Percentiles rank a stretch among this genome's conserved stretches.
These are phyloP conservation scores for Percopsis omiscomaycus DNA, from an alignment of 2,797 vertebrate species.

Conservation along the genomic window DNA sequence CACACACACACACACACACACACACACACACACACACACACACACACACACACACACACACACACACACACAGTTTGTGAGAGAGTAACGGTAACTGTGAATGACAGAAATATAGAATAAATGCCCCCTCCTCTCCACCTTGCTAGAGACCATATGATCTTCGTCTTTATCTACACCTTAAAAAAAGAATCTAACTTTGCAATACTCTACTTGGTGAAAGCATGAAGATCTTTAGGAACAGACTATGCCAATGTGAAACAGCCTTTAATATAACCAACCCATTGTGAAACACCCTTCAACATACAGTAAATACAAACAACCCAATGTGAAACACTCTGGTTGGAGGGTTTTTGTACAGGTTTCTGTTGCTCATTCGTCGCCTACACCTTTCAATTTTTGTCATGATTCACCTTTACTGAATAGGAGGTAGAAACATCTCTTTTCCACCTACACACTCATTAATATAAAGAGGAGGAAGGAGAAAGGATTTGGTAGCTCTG, in stretches of 20 bases:
- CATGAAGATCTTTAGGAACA: conserved; percentile 39
- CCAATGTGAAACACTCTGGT: conserved; percentile 14
- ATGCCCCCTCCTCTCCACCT: conserved; percentile 31
- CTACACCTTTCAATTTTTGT: conserved; percentile 45
- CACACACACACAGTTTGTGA: too few species aligned
- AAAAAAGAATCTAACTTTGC: conserved; percentile 15
- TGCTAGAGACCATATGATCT: conserved; percentile 6
- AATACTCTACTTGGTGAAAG: conserved; percentile 61
- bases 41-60: background rate
- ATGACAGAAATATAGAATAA: too few species aligned
- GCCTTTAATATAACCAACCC: too few species aligned
- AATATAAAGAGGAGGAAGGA: conserved; percentile 42
- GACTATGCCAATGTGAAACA: conserved; percentile 20
- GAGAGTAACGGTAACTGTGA: too few species aligned
- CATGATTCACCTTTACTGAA: conserved; percentile 34
- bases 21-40: too few species aligned
- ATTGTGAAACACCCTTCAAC: conserved; percentile 13
- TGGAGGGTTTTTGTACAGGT: conserved; percentile 43
- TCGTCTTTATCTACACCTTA: too few species aligned
- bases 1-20: too few species aligned
- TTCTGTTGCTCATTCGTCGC: conserved; percentile 33
- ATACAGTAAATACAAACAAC: conserved; percentile 24
- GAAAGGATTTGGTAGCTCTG: conserved; percentile 17
- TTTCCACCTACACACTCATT: conserved; percentile 67
- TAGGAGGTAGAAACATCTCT: conserved; percentile 49